Base-by-base conservation (phyloP, 2,888 invertebrate species). In the Agrotis clavis region DNA sequence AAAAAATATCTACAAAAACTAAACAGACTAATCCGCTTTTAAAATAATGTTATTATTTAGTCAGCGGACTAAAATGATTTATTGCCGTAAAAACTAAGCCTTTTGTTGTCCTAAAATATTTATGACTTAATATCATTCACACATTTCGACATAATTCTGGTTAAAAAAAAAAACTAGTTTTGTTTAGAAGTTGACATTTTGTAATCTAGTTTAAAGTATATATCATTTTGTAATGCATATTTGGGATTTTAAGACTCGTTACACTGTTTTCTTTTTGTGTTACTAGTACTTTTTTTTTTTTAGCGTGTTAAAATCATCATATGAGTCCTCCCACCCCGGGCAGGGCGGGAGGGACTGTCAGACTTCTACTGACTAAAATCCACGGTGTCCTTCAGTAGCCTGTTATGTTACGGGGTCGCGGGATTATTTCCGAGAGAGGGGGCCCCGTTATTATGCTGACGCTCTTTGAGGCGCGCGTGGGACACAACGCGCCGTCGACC, bases 121-220 rank as follows among this genome's bases (percentile, higher is more conserved):
- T 74, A 77, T 80, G 63, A 25, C 80, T 79, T 63, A 80, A 74
- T 74, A 63, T 74, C 21, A 62, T 75, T 77, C 57, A 53, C 61
- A 59, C 30, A 2, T 68, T 66, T 64, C 47, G 19, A 47, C 50
- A 65, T 65, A 41, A 68, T 65, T 68, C 45, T 35, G n/a, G 25
- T 7, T n/a, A n/a, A n/a, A n/a, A 4, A 21, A 14, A 41, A 41
- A 57, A 65, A 62, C 61, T 6, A n/a, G 61, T 70, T 77, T 77
- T 5, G 6, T 50, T 62, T 48, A 14, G 6, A 21, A 25, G 16
- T 47, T 21, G 59, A 54, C 48, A 35, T 50, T 35, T 16, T 30
- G 11, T 41, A 53, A 30, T 53, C 56, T 66, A 41, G 6, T 61
- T 48, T 19, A 54, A n/a, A n/a, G n/a, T n/a, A n/a, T n/a, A n/a